A percentile compares a stretch with the other conserved stretches of the same genome.
Conservation (phyloP, 2,113 vertebrate genomes). For the Physeter macrocephalus region DNA sequence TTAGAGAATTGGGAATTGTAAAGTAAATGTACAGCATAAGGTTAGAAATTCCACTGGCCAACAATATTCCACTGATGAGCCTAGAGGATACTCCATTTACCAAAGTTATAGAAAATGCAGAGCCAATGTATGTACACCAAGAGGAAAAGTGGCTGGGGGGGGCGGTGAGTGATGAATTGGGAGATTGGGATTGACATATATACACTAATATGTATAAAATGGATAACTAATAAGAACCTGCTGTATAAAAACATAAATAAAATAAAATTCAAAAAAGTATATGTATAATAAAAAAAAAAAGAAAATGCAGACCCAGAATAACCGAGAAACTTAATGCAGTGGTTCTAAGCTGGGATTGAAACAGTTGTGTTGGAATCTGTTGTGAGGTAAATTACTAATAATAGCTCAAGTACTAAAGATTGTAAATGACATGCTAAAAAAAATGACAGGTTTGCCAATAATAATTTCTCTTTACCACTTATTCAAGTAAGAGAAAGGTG, state of each 20-base stretch:
- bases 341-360: not conserved
- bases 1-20: not conserved
- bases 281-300: too few species aligned
- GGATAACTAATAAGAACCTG: too few species aligned
- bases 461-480: not conserved
- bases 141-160: accelerated
- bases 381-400: not conserved
- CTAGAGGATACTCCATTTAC: not conserved
- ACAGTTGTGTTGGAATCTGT: not conserved
- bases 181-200: too few species aligned
- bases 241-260: too few species aligned
- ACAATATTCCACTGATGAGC: not conserved
- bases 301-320: not conserved
- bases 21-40: not conserved
- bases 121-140: not conserved
- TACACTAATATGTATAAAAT: too few species aligned
- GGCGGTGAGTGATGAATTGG: too few species aligned
- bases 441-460: not conserved
- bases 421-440: not conserved
- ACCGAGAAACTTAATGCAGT: not conserved
- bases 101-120: not conserved
- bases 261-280: too few species aligned
- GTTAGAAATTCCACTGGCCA: not conserved
- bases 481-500: not conserved
- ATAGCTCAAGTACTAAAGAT: not conserved